phyloP scores from a whole-genome alignment of 2,888 invertebrate species.

The Taphrorychus bicolor region DNA sequence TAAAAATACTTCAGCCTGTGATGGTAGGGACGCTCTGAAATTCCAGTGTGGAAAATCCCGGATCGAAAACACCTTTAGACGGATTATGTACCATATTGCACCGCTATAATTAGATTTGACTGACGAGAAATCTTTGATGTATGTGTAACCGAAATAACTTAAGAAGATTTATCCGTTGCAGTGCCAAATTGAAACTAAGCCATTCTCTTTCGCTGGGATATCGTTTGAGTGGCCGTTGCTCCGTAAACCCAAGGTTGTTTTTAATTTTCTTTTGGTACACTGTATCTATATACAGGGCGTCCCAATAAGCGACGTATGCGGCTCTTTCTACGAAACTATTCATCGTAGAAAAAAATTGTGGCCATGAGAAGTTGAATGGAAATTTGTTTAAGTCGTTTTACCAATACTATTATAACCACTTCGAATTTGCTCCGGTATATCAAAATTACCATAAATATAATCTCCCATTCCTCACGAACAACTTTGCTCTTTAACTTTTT shows the following conservation, averaged over 20 bases:
- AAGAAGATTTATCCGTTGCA: background rate
- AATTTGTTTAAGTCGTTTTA: no score
- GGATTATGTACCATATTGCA: background rate
- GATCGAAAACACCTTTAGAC: background rate
- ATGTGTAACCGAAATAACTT: background rate
- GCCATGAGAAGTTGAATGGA: no score
- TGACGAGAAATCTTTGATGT: background rate
- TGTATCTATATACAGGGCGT: no score
- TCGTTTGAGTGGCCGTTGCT: constrained; percentile 55
- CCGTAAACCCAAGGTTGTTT: constrained; percentile 54
- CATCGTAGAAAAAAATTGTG: no score
- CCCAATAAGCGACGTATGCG: no score
- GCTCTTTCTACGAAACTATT: no score
- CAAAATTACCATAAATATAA: no score
- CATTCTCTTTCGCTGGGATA: constrained; percentile 43
- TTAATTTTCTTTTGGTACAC: constrained; percentile 18
- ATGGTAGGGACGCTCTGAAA: constrained; percentile 6
- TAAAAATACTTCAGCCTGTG: constrained; percentile 17
- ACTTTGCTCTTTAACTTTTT: no score
- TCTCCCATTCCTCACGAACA: no score
- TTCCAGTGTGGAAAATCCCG: constrained; percentile 5
- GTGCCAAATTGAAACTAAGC: constrained; percentile 26
- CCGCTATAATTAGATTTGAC: constrained; percentile 1
- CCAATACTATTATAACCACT: no score
- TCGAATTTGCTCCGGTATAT: no score